phyloP scores from a whole-genome alignment of 2,888 invertebrate genomes.

The Lasioglossum zephyrum region DNA sequence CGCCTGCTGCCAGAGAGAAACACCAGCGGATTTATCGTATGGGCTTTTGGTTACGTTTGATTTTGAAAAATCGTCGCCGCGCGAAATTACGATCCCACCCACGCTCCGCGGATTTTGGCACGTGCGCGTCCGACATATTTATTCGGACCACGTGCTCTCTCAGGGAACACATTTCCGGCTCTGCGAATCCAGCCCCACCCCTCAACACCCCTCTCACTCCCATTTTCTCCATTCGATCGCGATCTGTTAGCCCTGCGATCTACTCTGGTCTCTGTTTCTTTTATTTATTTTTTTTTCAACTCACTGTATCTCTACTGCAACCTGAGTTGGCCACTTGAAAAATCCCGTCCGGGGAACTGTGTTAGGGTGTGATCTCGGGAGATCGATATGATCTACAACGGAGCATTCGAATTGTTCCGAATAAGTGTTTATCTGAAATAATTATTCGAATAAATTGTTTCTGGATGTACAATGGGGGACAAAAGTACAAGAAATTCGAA shows the following conservation, averaged over 20 bases:
- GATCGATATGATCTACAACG: no score
- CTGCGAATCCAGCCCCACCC: conserved; percentile 3
- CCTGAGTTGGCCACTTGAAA: not conserved
- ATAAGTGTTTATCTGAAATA: no score
- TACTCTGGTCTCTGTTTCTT: no score
- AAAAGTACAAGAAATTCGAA: no score
- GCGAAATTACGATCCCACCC: conserved; percentile 76
- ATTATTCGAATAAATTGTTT: no score
- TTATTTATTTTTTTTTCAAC: not conserved
- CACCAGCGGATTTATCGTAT: conserved; percentile 77
- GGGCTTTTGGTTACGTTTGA: conserved; percentile 77
- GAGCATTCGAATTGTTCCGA: no score
- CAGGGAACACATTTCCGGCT: conserved; percentile 14
- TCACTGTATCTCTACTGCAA: not conserved
- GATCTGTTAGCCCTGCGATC: not conserved
- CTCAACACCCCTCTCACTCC: not conserved
- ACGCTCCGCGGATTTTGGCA: conserved; percentile 77
- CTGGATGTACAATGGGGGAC: no score
- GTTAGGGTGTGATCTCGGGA: no score
- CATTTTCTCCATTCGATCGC: not conserved
- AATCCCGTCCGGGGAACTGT: not conserved
- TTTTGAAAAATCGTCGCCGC: conserved; percentile 79
- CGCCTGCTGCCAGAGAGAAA: conserved; percentile 60
- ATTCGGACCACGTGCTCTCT: conserved; percentile 72
- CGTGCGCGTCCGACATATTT: conserved; percentile 75